Percentiles rank a stretch among this genome's conserved stretches.
These are phyloP conservation scores for Drosophila buzzatii DNA, from an alignment of 2,888 invertebrate genomes.

Conservation along the genomic window DNA sequence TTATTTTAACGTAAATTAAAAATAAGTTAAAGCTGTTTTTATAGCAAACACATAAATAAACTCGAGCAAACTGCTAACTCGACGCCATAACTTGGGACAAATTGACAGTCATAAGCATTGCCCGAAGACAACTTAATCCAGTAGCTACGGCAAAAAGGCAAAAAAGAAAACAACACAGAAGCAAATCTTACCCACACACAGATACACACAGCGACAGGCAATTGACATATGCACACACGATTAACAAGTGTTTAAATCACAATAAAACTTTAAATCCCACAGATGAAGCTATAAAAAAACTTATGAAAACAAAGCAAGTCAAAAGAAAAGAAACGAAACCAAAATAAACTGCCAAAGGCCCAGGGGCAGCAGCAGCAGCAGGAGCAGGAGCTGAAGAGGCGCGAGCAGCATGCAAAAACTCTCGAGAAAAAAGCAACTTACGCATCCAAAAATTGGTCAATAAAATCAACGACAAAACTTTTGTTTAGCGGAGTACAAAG, in stretches of 20 bases:
- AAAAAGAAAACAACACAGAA: neutral
- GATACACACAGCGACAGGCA: slow-evolving; percentile 40
- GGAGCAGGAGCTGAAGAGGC: neutral
- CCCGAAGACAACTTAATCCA: slow-evolving; percentile 62
- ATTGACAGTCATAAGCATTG: slow-evolving; percentile 38
- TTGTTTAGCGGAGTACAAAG: slow-evolving; percentile 69
- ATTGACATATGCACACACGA: slow-evolving; percentile 80
- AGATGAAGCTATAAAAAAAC: slow-evolving; percentile 78
- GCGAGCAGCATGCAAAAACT: slow-evolving; percentile 69
- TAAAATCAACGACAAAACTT: slow-evolving; percentile 81
- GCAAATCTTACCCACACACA: slow-evolving; percentile 20
- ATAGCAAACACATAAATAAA: neutral
- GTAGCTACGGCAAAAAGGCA: neutral
- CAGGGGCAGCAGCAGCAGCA: slow-evolving; percentile 19
- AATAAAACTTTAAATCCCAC: slow-evolving; percentile 81
- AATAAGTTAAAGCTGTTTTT: neutral
- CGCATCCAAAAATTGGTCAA: slow-evolving; percentile 80
- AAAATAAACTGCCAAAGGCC: slow-evolving; percentile 59
- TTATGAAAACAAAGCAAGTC: slow-evolving; percentile 65
- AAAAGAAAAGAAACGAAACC: slow-evolving; percentile 59
- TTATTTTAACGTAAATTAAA: neutral
- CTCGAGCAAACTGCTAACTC: neutral
- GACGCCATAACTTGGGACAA: neutral
- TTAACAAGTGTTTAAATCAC: slow-evolving; percentile 82
- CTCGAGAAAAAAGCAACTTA: slow-evolving; percentile 59